Evolutionary conservation across 30 jellyfish, hydroid and myxozoan species (phyloP), one percentile per base, ranked within the genome.

Genomic region (Hydractinia symbiolongicarpus): DNA sequence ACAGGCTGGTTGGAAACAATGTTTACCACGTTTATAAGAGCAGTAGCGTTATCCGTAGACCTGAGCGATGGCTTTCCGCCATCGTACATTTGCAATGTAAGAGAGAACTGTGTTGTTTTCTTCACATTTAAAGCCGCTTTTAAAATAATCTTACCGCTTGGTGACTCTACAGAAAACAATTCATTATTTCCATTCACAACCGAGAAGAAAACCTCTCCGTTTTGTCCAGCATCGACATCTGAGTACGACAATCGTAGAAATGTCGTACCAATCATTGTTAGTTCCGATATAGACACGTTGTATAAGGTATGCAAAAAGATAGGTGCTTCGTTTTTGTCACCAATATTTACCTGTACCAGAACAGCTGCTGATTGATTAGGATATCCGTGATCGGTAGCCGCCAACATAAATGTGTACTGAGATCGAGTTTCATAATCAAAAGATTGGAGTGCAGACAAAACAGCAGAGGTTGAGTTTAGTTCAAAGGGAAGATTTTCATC

Each of bases 291-390:
- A 19, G 55, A 50, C 10, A 71, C 13, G 66, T 71, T 71, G 80
- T 71, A 71, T 55, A 9, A 71, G 50, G 60, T n/a, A 30, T 50
- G 55, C n/a, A 50, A 30, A 56, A 83, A 89, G 54, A 15, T 57
- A n/a, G 96, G 96, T 40, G 61, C 14, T 67, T 89, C 96, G 79
- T 89, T 89, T 6, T 61, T 83, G 58, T 89, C 96, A 7, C 53
- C 8, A 19, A 89, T 89, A 7, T 54, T 78, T 67, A 89, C 58
- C 4, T 54, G 50, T 44, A 86, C 82, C 9, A 51, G 50, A 14
- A 90, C 30, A 15, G 90, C 72, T 9, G 88, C 83, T 54, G 80
- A 71, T 19, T 20, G 80, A 30, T 49, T 14, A 20, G 96, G 94
- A 10, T 58, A 10, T 8, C 85, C 96, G 76, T 80, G 79, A 68